Percentiles rank a stretch among this genome's conserved stretches.
These are phyloP conservation scores for Varecia variegata DNA, from an alignment of 2,797 vertebrate species.

Conservation along the genomic window DNA sequence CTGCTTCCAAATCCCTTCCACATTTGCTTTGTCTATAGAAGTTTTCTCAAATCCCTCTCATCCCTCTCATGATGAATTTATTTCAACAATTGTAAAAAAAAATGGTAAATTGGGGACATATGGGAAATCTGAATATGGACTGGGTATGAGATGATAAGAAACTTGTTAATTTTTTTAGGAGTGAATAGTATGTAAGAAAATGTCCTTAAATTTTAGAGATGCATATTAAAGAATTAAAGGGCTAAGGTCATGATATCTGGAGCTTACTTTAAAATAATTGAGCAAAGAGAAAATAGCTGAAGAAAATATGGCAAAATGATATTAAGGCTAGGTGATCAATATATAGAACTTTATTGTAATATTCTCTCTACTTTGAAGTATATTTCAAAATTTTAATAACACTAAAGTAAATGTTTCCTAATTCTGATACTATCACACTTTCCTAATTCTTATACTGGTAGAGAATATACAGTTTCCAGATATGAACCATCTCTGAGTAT, in stretches of 20 bases:
- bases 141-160: not conserved
- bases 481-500: not conserved
- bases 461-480: not conserved
- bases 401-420: conserved; percentile 11
- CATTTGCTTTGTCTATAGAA: not conserved
- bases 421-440: not conserved
- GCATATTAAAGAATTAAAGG: not conserved
- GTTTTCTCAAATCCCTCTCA: not conserved
- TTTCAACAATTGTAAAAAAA: not conserved
- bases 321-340: not conserved
- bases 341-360: not conserved
- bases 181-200: not conserved
- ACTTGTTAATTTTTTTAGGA: not conserved
- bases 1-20: not conserved
- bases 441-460: not conserved
- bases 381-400: not conserved
- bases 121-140: not conserved
- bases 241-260: not conserved
- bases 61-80: not conserved
- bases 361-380: not conserved
- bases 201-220: not conserved
- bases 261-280: conserved; percentile 29
- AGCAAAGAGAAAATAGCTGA: conserved; percentile 2
- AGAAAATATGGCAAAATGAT: not conserved
- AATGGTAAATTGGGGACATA: not conserved